Conservation (phyloP, 1,140 invertebrate species). For the Lamellibrachia luymesi region DNA sequence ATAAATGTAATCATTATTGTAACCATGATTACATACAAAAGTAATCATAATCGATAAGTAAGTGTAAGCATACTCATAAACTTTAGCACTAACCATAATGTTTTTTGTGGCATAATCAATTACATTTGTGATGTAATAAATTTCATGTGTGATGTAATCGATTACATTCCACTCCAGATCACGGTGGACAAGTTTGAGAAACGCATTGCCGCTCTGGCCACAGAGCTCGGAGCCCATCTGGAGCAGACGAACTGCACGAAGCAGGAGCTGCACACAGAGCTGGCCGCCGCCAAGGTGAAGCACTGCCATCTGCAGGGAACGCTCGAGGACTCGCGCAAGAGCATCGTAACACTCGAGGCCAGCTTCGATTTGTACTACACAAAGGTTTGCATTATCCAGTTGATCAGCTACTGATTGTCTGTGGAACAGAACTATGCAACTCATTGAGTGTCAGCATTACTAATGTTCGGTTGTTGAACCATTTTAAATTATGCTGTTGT, state of each 20-base stretch:
- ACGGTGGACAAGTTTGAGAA: constrained; percentile 3
- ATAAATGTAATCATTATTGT: no score
- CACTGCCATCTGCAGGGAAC: background rate
- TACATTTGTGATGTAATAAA: no score
- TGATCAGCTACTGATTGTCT: no score
- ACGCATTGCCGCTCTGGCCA: background rate
- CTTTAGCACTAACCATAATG: no score
- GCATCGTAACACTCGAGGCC: background rate
- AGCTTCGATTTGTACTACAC: background rate
- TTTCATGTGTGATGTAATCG: no score
- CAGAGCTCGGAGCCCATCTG: background rate
- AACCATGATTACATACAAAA: no score
- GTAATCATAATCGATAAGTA: no score
- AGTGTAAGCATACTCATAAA: no score
- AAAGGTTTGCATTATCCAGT: background rate
- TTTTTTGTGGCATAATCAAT: no score
- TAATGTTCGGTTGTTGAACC: no score
- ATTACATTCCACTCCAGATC: background rate
- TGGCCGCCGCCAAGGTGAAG: background rate
- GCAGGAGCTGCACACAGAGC: background rate
- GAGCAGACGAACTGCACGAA: background rate
- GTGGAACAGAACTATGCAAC: no score
- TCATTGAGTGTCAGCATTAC: no score
- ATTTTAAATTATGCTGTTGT: background rate
- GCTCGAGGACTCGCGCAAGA: background rate